phyloP scores from a whole-genome alignment of 2,113 vertebrate genomes.

The Hippopotamus amphibius region DNA sequence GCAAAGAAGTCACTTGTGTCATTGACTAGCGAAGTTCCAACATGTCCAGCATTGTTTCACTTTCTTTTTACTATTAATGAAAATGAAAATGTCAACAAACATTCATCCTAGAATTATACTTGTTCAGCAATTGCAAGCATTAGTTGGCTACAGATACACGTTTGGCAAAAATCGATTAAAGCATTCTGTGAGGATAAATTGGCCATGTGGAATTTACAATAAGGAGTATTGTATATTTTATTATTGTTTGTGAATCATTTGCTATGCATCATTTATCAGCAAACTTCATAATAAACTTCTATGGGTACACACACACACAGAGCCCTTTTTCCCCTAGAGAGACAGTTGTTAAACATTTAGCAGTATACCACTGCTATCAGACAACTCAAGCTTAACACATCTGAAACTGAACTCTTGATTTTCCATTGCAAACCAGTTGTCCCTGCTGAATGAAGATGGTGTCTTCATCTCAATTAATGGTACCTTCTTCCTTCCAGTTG shows the following conservation, averaged over 20 bases:
- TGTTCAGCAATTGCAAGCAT: background rate
- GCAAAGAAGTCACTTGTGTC: background rate
- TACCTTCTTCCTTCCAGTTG: background rate
- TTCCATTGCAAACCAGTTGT: background rate
- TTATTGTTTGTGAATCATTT: conserved; percentile 54
- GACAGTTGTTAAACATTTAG: conserved; percentile 37
- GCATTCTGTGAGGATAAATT: conserved; percentile 14
- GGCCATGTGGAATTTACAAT: conserved; percentile 12
- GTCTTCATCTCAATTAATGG: conserved; percentile 3
- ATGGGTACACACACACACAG: background rate
- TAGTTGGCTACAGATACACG: background rate
- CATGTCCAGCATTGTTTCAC: background rate
- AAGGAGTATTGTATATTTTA: conserved; percentile 31
- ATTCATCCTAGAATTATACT: conserved; percentile 13
- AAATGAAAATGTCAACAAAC: conserved; percentile 46
- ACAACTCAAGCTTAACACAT: background rate
- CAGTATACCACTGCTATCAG: background rate
- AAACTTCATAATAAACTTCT: conserved; percentile 16
- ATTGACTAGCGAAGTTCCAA: conserved; percentile 4
- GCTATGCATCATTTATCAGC: background rate
- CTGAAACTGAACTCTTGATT: background rate
- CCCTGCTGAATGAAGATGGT: background rate
- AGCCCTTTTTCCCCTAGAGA: background rate
- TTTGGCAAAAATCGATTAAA: conserved; percentile 45
- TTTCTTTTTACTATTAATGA: conserved; percentile 25